Base-by-base conservation (phyloP, 2,113 vertebrate species). In the Trematomus loennbergii region DNA sequence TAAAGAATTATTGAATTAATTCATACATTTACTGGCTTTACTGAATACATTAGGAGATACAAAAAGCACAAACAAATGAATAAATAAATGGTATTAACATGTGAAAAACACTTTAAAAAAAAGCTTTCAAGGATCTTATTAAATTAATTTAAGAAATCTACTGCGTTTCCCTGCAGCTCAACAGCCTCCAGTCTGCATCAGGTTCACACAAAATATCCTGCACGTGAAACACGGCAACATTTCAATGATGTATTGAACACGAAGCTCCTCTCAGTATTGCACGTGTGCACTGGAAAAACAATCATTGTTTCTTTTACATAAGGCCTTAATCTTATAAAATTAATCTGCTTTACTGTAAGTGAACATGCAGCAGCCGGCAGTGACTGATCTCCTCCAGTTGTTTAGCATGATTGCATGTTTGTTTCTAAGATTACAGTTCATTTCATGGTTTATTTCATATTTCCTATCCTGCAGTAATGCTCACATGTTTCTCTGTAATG, bases 241-340 rank as follows among this genome's bases (percentile, higher is more conserved):
- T 75, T 70, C 22, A 7, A 12, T 18, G 64, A 54, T 82, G 68
- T 9, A 80, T 84, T 78, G 67, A 83, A 84, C 62, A 74, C 79
- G 33, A 0, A 58, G 57, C n/a, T 58, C 9, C 53, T 1, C 33
- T 13, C 17, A 16, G 11, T 54, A 11, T 58, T 10, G 64, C 52
- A 61, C 65, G 43, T 48, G 49, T 12, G 52, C 48, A 45, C 43
- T 61, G 4, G 11, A 59, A 65, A 81, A 70, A 67, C 48, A 84
- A 77, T 73, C 43, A 60, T 3, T 17, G 43, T 74, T 73, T 75
- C 45, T 61, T 72, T 61, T 72, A 66, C 71, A 84, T 61, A 16
- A 25, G 20, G 20, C 9, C 52, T 67, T 66, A 62, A 75, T 75
- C 59, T 68, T 9, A 15, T 6, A 63, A 43, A 22, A 76, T 64